A percentile compares a stretch with the other conserved stretches of the same genome.
These are phyloP conservation scores for Anthrax anthrax DNA, from an alignment of 2,888 invertebrate species.

Conservation along the genomic window DNA sequence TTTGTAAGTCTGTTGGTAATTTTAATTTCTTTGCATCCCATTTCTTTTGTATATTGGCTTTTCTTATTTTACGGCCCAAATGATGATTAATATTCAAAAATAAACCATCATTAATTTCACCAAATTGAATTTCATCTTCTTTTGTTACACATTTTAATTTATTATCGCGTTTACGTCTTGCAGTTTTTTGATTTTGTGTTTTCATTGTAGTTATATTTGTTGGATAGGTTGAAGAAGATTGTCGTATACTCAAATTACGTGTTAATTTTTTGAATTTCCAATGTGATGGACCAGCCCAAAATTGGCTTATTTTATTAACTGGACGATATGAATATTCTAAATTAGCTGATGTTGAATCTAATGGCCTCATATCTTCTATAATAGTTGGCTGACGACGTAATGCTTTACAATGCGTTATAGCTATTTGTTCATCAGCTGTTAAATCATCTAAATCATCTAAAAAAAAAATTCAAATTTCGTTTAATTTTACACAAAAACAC, in stretches of 20 bases:
- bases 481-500: no score
- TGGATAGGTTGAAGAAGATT: background rate
- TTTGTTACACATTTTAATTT: conserved; percentile 7
- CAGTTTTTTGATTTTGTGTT: background rate
- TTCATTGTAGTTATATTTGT: background rate
- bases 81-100: conserved; percentile 23
- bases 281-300: conserved; percentile 74
- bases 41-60: conserved; percentile 27
- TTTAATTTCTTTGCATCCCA: conserved; percentile 32
- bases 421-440: conserved; percentile 28
- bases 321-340: conserved; percentile 61
- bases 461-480: background rate
- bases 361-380: conserved; percentile 44
- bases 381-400: conserved; percentile 29
- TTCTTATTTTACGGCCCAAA: conserved; percentile 20
- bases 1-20: conserved; percentile 26
- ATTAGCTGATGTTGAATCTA: conserved; percentile 33
- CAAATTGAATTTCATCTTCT: conserved; percentile 22
- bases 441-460: conserved; percentile 31
- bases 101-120: conserved; percentile 21
- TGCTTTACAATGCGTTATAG: conserved; percentile 27
- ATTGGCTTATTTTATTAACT: conserved; percentile 33
- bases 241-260: conserved; percentile 16
- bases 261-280: conserved; percentile 54
- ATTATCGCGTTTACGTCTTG: no score